phyloP scores from a whole-genome alignment of 92 coral and sea anemone genomes.

The Porites cylindrica region DNA sequence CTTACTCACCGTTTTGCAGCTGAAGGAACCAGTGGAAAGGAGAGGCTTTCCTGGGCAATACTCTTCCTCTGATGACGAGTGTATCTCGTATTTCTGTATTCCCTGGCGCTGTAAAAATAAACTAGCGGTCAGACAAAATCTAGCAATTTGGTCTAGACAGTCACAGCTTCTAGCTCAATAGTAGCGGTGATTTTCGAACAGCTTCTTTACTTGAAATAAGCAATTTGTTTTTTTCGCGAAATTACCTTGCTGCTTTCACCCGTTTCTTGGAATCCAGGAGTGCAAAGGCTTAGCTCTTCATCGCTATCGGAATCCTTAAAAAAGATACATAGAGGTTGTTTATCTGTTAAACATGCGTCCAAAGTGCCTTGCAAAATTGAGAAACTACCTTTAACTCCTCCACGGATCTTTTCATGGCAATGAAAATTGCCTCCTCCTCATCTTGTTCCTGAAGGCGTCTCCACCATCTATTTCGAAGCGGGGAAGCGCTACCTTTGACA shows the following conservation, averaged over 20 bases:
- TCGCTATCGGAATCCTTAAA: conserved; percentile 4
- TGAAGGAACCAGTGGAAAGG: background rate
- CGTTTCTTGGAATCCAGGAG: conserved; percentile 6
- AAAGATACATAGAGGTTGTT: background rate
- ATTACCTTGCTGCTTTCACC: conserved; percentile 2
- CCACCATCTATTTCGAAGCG: no score
- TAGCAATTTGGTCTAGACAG: background rate
- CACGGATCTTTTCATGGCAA: background rate
- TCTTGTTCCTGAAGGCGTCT: background rate
- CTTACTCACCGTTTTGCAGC: conserved; percentile 4
- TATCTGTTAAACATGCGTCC: background rate
- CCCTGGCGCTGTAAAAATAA: background rate
- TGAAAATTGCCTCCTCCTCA: background rate
- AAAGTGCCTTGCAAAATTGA: background rate
- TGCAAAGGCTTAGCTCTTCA: conserved; percentile 8
- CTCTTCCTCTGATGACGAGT: conserved; percentile 19
- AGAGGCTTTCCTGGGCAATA: conserved; percentile 13
- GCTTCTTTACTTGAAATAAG: conserved; percentile 3
- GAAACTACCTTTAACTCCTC: background rate
- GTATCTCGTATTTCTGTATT: conserved; percentile 1
- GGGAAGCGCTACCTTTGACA: no score
- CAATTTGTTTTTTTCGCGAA: background rate
- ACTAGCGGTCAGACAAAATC: background rate
- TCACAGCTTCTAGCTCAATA: conserved; percentile 5
- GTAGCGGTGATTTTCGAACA: background rate